These are phyloP conservation scores for Hephaestus fuliginosus DNA, from an alignment of 2,797 vertebrate species.

Conservation along the genomic window DNA sequence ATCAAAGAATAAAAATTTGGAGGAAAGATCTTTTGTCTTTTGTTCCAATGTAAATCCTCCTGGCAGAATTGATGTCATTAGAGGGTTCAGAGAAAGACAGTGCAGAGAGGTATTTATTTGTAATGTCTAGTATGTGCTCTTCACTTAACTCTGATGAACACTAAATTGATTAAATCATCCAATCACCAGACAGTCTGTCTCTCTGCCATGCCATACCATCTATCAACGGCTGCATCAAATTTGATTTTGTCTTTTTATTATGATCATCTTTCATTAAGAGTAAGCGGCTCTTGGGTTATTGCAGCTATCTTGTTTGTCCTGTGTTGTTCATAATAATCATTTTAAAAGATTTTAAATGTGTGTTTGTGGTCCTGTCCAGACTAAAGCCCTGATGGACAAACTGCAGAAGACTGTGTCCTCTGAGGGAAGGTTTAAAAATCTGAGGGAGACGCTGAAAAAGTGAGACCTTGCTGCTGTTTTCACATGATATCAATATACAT, in stretches of 20 bases:
- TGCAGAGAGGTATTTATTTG: background rate
- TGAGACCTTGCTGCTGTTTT: slow-evolving; percentile 74
- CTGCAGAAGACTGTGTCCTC: slow-evolving; percentile 97
- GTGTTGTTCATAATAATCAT: background rate
- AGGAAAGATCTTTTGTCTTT: background rate
- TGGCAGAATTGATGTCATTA: slow-evolving; percentile 5
- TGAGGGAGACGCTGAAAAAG: slow-evolving; percentile 98
- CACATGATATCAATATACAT: background rate
- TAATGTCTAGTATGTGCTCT: slow-evolving; percentile 24
- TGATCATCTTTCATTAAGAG: slow-evolving; percentile 8
- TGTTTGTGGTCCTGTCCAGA: slow-evolving; percentile 80
- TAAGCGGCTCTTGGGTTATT: slow-evolving; percentile 1
- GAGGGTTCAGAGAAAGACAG: slow-evolving; percentile 21
- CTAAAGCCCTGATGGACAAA: slow-evolving; percentile 97
- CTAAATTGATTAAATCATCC: slow-evolving; percentile 35
- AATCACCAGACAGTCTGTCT: slow-evolving; percentile 42
- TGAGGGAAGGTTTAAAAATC: slow-evolving; percentile 97
- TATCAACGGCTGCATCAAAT: slow-evolving; percentile 14
- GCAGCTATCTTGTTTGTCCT: background rate
- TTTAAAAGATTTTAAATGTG: slow-evolving; percentile 17
- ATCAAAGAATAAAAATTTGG: background rate
- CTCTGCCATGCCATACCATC: background rate
- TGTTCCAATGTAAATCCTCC: slow-evolving; percentile 6
- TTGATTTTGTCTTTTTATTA: slow-evolving; percentile 30
- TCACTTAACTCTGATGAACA: slow-evolving; percentile 35